Conservation (phyloP, 2,888 invertebrate species). For the Limnephilus rhombicus region DNA sequence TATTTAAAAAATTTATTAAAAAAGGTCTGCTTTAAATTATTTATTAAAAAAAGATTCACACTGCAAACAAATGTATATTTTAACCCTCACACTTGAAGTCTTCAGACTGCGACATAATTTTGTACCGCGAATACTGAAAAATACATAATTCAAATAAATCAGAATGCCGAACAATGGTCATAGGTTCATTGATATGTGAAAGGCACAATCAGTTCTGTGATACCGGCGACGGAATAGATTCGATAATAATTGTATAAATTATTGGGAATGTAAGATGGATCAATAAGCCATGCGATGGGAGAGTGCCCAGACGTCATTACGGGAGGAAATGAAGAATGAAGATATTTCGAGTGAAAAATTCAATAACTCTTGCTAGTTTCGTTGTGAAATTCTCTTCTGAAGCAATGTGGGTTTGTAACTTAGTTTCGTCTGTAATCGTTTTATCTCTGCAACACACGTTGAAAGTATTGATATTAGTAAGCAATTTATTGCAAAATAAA, state of each 20-base stretch:
- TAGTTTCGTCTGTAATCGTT: not conserved
- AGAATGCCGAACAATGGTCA: not conserved
- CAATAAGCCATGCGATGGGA: constrained; percentile 18
- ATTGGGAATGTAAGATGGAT: constrained; percentile 23
- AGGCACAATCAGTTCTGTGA: not conserved
- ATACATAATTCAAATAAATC: not conserved
- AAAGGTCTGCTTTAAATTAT: no score
- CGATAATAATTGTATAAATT: constrained; percentile 32
- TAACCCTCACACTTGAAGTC: not conserved
- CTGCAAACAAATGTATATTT: not conserved
- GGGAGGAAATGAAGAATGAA: constrained; percentile 34
- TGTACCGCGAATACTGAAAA: not conserved
- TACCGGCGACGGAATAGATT: not conserved
- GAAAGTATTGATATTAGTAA: not conserved
- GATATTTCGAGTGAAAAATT: not conserved
- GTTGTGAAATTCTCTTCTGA: not conserved
- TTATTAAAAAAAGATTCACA: no score
- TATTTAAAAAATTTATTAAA: no score
- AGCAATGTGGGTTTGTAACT: not conserved
- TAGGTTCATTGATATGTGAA: not conserved
- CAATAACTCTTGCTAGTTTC: not conserved
- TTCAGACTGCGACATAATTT: not conserved
- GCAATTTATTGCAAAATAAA: not conserved
- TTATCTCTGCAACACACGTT: not conserved
- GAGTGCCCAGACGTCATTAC: constrained; percentile 37